Evolutionary conservation across 2,888 invertebrate genomes (phyloP), one percentile per base, ranked within the genome.

Genomic region (Xanthorhoe spadicearia): DNA sequence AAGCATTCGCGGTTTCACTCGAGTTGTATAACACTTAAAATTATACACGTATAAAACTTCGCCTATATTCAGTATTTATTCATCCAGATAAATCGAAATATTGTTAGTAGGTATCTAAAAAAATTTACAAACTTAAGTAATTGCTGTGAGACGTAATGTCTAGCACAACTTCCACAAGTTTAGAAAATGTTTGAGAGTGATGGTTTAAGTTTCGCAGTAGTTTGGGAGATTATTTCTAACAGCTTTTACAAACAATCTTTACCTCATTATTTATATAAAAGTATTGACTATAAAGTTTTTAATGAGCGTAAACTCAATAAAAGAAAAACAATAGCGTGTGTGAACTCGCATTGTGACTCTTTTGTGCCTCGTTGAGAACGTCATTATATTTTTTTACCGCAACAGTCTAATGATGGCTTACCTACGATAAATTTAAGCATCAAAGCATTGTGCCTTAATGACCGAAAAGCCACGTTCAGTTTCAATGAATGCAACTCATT

Each of bases 221-320:
- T 32, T 32, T 32, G 32, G 32, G 32, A 32, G 32, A 32, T 32
- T 32, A 32, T 32, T 32, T 32, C 6, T 32, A 32, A 32, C 32
- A 7, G 5, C 0, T 32, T 32, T 32, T 32, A 32, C 32, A 32
- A 32, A 32, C 8, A 7, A 43, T 13, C 13, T 43, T 13, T 43
- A 38, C 13, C 13, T 71, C 43, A 49, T 58, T 58, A 63, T 54
- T 63, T 38, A 38, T 38, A 38, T n/a, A 38, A 13, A 38, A 38
- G 10, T 10, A 77, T 77, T 66, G 68, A 75, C 78, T 77, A 75
- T 77, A 74, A 74, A 66, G 57, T 66, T 71, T 88, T 90, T 91
- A 92, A 92, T 90, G 90, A 92, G 90, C 86, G 87, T 86, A 83
- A 83, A 86, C 86, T 87, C 85, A 87, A 87, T 90, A 90, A 89